These are phyloP conservation scores for Pollenia angustigena DNA, from an alignment of 2,888 invertebrate genomes.

Conservation along the genomic window DNA sequence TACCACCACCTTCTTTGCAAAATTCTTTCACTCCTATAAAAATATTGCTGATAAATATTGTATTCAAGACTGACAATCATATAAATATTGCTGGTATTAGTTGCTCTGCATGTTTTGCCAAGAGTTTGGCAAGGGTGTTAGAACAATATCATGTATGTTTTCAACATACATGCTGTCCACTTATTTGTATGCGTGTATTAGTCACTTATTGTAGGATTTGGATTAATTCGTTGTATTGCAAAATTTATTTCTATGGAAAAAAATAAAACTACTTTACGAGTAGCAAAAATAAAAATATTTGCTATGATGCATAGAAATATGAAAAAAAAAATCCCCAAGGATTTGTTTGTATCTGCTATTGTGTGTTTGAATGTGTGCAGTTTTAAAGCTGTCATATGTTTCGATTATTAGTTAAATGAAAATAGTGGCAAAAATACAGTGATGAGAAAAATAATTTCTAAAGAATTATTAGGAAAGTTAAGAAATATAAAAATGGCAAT, in stretches of 20 bases:
- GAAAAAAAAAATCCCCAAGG: slow-evolving; percentile 40
- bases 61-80: slow-evolving; percentile 31
- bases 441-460: background rate
- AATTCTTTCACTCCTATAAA: background rate
- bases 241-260: slow-evolving; percentile 8
- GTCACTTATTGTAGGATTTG: slow-evolving; percentile 45
- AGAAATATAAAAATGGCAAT: background rate
- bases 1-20: too few relatives aligned
- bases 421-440: background rate
- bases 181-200: slow-evolving; percentile 16
- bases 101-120: too few relatives aligned
- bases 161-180: background rate
- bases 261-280: background rate
- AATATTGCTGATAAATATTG: slow-evolving; percentile 19
- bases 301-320: slow-evolving; percentile 7
- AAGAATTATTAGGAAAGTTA: background rate
- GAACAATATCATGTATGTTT: background rate
- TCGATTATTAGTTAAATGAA: slow-evolving; percentile 39
- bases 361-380: slow-evolving; percentile 1
- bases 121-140: background rate
- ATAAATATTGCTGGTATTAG: background rate
- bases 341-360: slow-evolving; percentile 31
- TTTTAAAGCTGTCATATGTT: slow-evolving; percentile 61
- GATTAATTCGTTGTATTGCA: slow-evolving; percentile 55
- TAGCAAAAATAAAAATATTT: slow-evolving; percentile 33